Evolutionary conservation across 2,797 vertebrate species (phyloP).

Genomic region (Cygnus olor): DNA sequence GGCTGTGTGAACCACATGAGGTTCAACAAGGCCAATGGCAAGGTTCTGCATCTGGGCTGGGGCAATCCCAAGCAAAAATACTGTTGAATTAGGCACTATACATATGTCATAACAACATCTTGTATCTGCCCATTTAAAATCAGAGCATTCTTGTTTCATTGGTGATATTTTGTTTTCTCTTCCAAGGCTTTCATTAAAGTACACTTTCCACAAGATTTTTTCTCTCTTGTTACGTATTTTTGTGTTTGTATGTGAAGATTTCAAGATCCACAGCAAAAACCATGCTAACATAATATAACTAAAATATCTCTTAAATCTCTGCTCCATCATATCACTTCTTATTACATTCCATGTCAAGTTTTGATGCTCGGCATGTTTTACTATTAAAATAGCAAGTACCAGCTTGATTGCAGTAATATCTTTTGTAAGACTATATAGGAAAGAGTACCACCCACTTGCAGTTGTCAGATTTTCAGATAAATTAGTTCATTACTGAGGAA

Average conservation of each 20-base stretch:
- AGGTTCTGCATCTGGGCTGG: no score
- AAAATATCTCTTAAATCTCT: constrained; percentile 34
- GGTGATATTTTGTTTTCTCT: background rate
- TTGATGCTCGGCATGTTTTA: constrained; percentile 57
- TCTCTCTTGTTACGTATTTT: background rate
- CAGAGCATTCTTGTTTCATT: background rate
- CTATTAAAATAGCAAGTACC: constrained; percentile 53
- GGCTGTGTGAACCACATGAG: no score
- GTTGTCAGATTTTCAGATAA: constrained; percentile 64
- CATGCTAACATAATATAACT: background rate
- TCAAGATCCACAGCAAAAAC: background rate
- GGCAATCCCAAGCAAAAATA: no score
- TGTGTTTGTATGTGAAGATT: background rate
- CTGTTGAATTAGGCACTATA: background rate
- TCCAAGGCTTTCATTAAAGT: background rate
- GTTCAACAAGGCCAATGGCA: no score
- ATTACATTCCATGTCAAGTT: constrained; percentile 43
- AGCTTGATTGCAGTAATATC: constrained; percentile 53
- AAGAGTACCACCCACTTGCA: constrained; percentile 58
- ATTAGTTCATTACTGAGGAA: constrained; percentile 64
- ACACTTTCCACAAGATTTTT: background rate
- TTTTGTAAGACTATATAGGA: constrained; percentile 51
- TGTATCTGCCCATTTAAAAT: background rate
- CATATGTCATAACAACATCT: background rate
- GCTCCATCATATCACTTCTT: constrained; percentile 38